Conservation (phyloP, 2,113 vertebrate genomes). For the Heterotilapia buettikoferi region DNA sequence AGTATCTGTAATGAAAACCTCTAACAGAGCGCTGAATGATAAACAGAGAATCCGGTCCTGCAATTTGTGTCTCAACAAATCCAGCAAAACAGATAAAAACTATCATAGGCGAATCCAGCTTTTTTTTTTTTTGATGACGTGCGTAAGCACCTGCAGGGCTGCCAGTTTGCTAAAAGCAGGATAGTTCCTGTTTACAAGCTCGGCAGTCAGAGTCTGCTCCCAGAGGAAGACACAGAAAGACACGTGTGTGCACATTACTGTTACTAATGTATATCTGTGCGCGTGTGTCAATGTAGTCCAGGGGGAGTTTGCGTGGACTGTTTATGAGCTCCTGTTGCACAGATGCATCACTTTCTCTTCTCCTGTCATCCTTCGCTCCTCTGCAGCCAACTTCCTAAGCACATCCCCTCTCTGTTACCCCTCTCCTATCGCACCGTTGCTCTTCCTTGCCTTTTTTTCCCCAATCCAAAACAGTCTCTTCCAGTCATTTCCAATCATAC, state of each 20-base stretch:
- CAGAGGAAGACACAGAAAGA: conserved; percentile 13
- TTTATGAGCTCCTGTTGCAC: background rate
- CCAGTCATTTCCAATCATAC: background rate
- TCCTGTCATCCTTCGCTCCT: background rate
- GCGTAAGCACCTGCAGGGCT: conserved; percentile 17
- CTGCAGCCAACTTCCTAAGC: background rate
- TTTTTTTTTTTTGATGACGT: background rate
- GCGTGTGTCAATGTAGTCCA: background rate
- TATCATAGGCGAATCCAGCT: background rate
- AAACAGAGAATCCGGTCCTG: background rate
- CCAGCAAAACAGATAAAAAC: background rate
- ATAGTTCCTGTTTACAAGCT: conserved; percentile 59
- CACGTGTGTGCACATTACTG: background rate
- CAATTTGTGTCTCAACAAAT: background rate
- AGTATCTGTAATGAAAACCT: background rate
- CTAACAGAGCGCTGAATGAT: background rate
- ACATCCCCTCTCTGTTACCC: background rate
- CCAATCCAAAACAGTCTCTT: background rate
- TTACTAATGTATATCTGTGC: background rate
- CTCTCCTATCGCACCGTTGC: background rate
- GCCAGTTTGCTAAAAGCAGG: conserved; percentile 21
- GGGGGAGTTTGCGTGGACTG: background rate
- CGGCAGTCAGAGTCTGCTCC: conserved; percentile 22
- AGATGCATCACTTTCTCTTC: background rate
- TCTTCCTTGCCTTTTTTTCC: background rate